These are phyloP conservation scores for Sardinella longiceps DNA, from an alignment of 2,797 vertebrate genomes.

Conservation along the genomic window DNA sequence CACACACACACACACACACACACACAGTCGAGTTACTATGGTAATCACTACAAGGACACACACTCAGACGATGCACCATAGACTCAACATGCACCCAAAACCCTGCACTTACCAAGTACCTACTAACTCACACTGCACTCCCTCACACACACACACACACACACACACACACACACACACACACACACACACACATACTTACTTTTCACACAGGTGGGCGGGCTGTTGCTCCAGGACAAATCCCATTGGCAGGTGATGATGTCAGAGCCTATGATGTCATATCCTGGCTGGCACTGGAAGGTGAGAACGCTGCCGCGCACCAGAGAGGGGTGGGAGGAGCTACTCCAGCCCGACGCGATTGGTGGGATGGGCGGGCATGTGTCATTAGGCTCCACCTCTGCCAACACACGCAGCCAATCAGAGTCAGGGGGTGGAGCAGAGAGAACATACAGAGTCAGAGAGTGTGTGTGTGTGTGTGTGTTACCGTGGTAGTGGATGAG, in stretches of 20 bases:
- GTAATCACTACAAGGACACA: too few relatives aligned
- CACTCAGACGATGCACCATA: too few relatives aligned
- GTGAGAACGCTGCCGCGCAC: conserved; percentile 91
- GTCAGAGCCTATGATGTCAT: conserved; percentile 90
- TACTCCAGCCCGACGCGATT: conserved; percentile 89
- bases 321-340: conserved; percentile 86
- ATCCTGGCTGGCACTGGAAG: conserved; percentile 91
- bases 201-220: conserved; percentile 90
- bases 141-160: neutral
- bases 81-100: too few relatives aligned
- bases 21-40: too few relatives aligned
- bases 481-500: too few relatives aligned
- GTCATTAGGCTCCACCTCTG: conserved; percentile 91
- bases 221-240: conserved; percentile 89
- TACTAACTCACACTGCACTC: neutral
- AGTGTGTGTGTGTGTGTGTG: neutral
- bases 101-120: too few relatives aligned
- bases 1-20: too few relatives aligned
- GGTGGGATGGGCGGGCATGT: conserved; percentile 86
- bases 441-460: neutral
- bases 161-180: neutral
- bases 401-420: neutral
- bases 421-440: neutral
- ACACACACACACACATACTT: neutral
- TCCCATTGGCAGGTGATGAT: conserved; percentile 96